phyloP scores from a whole-genome alignment of 2,113 vertebrate species.

The Lophotis ruficrista region DNA sequence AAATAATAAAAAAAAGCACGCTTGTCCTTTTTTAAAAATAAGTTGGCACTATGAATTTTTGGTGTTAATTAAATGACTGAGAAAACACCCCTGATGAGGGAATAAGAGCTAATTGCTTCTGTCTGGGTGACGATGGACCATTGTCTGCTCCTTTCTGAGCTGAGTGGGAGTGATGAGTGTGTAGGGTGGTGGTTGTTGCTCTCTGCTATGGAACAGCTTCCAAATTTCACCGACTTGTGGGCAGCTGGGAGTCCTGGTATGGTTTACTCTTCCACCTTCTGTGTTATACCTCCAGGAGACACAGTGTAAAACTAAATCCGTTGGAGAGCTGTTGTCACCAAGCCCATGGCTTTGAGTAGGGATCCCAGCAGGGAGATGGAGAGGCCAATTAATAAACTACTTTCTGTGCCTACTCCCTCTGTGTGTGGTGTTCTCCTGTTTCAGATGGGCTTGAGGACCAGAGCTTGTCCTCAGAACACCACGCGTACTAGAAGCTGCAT shows the following conservation, averaged over 20 bases:
- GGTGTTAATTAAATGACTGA: background rate
- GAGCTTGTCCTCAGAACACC: background rate
- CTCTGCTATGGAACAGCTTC: background rate
- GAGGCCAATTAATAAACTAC: background rate
- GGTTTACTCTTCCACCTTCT: background rate
- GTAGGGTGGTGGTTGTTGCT: background rate
- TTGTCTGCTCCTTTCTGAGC: background rate
- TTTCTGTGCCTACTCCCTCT: background rate
- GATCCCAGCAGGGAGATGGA: background rate
- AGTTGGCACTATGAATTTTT: background rate
- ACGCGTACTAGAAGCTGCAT: background rate
- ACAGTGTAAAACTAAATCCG: background rate
- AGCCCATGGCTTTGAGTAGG: background rate
- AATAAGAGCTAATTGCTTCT: background rate
- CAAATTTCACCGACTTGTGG: background rate
- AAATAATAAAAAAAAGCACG: fast-evolving
- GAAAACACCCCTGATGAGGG: background rate
- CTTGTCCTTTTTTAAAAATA: background rate
- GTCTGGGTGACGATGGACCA: background rate
- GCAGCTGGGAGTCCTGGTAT: background rate
- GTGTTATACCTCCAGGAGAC: background rate
- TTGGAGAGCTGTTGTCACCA: background rate
- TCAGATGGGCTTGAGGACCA: background rate
- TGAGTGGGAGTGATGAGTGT: background rate
- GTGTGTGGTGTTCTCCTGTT: background rate